phyloP scores from a whole-genome alignment of 2,888 invertebrate genomes.

The Baronia brevicornis region DNA sequence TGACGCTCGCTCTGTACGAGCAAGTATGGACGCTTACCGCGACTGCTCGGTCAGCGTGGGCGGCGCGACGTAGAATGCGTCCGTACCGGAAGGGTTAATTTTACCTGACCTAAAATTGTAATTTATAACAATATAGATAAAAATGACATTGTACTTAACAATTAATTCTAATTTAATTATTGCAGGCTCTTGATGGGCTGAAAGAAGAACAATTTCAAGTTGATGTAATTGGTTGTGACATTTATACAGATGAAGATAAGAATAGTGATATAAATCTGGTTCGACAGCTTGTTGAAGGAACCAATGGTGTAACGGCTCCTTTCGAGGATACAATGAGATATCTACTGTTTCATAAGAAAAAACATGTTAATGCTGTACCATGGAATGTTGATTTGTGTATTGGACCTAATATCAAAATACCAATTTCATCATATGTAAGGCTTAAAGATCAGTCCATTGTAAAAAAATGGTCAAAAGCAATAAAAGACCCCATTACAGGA shows the following conservation, averaged over 20 bases:
- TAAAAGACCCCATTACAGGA: conserved; percentile 53
- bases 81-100: too few species aligned
- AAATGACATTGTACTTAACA: too few species aligned
- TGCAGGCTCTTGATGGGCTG: conserved; percentile 69
- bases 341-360: conserved; percentile 73
- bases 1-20: too few species aligned
- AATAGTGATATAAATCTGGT: conserved; percentile 41
- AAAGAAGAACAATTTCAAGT: conserved; percentile 74
- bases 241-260: conserved; percentile 47
- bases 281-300: conserved; percentile 51
- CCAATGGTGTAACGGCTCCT: conserved; percentile 63
- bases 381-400: conserved; percentile 81
- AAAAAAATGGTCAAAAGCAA: conserved; percentile 46
- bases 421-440: conserved; percentile 73
- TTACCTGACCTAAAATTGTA: too few species aligned
- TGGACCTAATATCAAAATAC: conserved; percentile 76
- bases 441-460: conserved; percentile 64
- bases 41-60: too few species aligned
- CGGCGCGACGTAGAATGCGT: too few species aligned
- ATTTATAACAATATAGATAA: too few species aligned
- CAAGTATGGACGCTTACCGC: too few species aligned
- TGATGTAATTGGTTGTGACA: conserved; percentile 77
- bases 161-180: conserved; percentile 12
- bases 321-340: conserved; percentile 78
- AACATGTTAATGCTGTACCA: conserved; percentile 61